Evolutionary conservation across 1,140 invertebrate species (phyloP).

Genomic region (Drosophila guanche): DNA sequence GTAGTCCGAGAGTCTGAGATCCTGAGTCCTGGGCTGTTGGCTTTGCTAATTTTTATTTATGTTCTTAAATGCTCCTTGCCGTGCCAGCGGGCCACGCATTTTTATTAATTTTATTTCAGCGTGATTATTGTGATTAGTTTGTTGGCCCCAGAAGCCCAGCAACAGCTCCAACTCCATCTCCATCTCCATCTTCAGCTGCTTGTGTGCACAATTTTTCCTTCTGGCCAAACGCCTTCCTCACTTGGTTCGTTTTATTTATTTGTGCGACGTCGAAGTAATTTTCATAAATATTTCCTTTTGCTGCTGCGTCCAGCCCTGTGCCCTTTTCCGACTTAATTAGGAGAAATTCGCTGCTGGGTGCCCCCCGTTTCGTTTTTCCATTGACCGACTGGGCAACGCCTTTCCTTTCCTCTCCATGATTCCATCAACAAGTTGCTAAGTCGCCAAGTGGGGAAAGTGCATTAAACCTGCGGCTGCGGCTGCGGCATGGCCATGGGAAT

Average conservation of each 20-base stretch:
- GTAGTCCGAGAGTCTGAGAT: not conserved
- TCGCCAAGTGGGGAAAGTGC: constrained; percentile 18
- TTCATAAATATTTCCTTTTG: constrained; percentile 73
- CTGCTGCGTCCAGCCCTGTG: constrained; percentile 1
- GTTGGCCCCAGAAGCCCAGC: constrained; percentile 21
- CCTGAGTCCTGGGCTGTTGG: constrained; percentile 66
- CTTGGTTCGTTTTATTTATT: constrained; percentile 63
- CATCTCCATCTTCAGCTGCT: not conserved
- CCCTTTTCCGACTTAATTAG: constrained; percentile 59
- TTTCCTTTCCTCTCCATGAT: not conserved
- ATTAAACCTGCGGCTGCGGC: constrained; percentile 33
- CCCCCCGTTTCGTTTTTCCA: too few species aligned
- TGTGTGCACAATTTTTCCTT: not conserved
- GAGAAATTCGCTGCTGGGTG: constrained; percentile 37
- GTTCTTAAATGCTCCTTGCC: constrained; percentile 78
- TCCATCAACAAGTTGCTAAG: not conserved
- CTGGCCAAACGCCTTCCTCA: constrained; percentile 14
- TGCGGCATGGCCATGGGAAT: too few species aligned
- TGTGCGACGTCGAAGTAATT: constrained; percentile 69
- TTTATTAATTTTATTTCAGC: constrained; percentile 82
- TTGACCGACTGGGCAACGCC: not conserved
- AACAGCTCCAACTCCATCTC: not conserved
- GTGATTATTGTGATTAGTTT: constrained; percentile 82
- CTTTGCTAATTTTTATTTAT: constrained; percentile 82
- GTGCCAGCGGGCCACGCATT: constrained; percentile 76